Evolutionary conservation across 2,113 vertebrate species (phyloP), one percentile per base, ranked within the genome.

Genomic region (Camelus bactrianus): DNA sequence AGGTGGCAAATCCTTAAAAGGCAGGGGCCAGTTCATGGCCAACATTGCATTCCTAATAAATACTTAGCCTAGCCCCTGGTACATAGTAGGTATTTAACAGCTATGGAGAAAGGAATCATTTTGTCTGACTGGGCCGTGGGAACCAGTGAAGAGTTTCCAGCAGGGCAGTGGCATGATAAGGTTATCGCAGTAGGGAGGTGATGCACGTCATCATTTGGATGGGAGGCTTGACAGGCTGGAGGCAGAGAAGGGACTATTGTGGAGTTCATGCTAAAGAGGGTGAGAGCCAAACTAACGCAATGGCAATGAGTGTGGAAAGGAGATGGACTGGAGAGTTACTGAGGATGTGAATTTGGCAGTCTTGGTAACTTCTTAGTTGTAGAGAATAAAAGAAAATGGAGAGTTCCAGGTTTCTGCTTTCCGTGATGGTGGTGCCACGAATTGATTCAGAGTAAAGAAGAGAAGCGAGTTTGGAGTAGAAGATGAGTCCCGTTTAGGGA

Each of bases 111-210:
- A 26, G 48, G n/a, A 58, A 3, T 76, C n/a, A 82, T 95, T 92
- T 84, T 72, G 6, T 94, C 42, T 64, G 75, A 80, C 24, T 80
- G 46, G 48, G 15, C 72, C 76, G 10, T 75, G 4, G 42, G 48
- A 95, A 58, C 8, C 67, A 93, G 56, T 90, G 75, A 83, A 96
- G 84, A 82, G 42, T 79, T 97, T 83, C 52, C 85, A 79, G 79
- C 30, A 92, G 56, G 79, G 26, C 16, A 89, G 38, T 56, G 17
- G 35, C 77, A 65, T 77, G 46, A 30, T 79, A 69, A 72, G 24
- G 13, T 69, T 91, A 65, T 60, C 72, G 70, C 7, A 93, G n/a
- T 69, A 84, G 38, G 15, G 93, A 50, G 28, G 17, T 52, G 77
- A 58, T 52, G 54, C 72, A 94, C 26, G 46, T 93, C 87, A 56